Conservation (phyloP, 2,113 vertebrate species). For the Plotosus lineatus region DNA sequence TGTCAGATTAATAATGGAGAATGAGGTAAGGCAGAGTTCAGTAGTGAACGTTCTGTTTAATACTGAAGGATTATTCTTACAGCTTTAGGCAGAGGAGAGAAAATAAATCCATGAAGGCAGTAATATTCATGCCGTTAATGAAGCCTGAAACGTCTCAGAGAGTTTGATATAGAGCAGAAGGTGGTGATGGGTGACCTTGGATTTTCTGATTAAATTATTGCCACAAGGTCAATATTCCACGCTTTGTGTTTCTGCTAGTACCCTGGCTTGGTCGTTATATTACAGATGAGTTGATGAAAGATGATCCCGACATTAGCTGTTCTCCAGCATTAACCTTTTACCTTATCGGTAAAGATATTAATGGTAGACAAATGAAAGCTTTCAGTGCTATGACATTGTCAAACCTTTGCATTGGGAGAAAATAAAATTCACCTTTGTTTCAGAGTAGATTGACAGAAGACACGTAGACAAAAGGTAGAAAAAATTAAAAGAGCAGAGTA, state of each 20-base stretch:
- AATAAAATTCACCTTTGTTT: constrained; percentile 45
- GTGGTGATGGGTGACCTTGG: constrained; percentile 51
- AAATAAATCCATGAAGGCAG: constrained; percentile 40
- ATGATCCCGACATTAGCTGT: constrained; percentile 5
- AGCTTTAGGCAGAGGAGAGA: constrained; percentile 24
- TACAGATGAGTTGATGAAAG: constrained; percentile 1
- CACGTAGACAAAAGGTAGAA: neutral
- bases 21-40: neutral
- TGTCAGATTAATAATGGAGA: neutral
- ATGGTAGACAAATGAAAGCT: constrained; percentile 10
- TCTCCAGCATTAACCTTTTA: constrained; percentile 36
- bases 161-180: constrained; percentile 55
- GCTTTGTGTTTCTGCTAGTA: constrained; percentile 10
- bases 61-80: constrained; percentile 36
- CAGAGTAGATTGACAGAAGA: constrained; percentile 10
- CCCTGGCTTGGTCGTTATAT: constrained; percentile 26
- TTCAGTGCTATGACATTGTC: constrained; percentile 13
- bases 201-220: constrained; percentile 49
- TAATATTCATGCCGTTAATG: constrained; percentile 51
- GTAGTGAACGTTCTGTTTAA: constrained; percentile 39
- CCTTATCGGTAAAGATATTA: constrained; percentile 15
- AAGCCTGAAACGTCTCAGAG: constrained; percentile 51
- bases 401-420: constrained; percentile 8
- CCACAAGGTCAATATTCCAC: constrained; percentile 38
- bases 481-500: neutral